Conservation (phyloP, 2,888 invertebrate species). For the Epistrophella euchroma region DNA sequence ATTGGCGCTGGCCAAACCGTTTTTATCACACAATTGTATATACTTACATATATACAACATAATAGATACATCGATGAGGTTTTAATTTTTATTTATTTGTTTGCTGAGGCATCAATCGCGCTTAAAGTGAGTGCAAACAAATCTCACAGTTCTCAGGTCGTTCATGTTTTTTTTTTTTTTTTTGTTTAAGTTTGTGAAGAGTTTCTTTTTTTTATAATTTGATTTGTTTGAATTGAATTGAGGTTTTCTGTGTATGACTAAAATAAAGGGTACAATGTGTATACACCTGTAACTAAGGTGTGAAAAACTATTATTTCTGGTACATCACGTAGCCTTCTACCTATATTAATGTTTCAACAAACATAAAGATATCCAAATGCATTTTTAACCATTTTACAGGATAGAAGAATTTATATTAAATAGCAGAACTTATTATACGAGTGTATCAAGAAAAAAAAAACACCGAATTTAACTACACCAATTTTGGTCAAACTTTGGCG, state of each 20-base stretch:
- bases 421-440: too few relatives aligned
- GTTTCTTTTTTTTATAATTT: conserved; percentile 7
- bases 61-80: conserved; percentile 67
- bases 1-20: conserved; percentile 47
- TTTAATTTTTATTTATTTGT: conserved; percentile 62
- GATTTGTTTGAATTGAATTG: background rate
- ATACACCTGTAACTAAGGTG: background rate
- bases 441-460: too few relatives aligned
- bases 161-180: conserved; percentile 43
- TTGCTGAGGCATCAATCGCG: conserved; percentile 72
- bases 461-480: too few relatives aligned
- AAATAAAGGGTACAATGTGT: background rate
- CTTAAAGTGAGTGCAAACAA: conserved; percentile 71
- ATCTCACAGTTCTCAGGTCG: conserved; percentile 27
- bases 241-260: background rate
- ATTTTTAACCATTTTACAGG: background rate
- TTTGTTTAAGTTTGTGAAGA: background rate
- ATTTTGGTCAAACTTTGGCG: too few relatives aligned
- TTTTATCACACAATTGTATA: conserved; percentile 37
- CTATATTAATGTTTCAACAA: too few relatives aligned
- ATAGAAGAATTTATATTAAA: too few relatives aligned
- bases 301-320: background rate
- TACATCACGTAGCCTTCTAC: background rate
- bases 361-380: too few relatives aligned
- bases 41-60: background rate